Base-by-base conservation (phyloP, 2,113 vertebrate genomes). In the Steatornis caripensis region DNA sequence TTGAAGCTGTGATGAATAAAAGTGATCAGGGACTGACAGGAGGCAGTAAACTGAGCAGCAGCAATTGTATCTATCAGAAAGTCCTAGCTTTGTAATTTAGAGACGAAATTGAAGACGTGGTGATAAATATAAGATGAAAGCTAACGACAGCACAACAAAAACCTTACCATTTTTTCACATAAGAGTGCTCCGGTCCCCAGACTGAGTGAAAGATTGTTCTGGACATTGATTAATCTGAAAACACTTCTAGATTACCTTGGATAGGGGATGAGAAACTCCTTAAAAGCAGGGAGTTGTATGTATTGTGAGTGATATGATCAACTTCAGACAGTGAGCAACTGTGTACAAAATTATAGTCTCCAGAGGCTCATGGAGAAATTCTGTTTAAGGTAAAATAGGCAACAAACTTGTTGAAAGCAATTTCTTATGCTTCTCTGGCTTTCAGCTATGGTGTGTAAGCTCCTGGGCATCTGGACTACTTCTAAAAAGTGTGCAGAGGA, bases 61-160 rank as follows among this genome's bases (percentile, higher is more conserved):
- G 36, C n/a, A 68, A 49, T 84, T 80, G 65, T 91, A 55, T 26
- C 82, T 91, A 89, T 95, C 77, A 87, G 84, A 77, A 83, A 90
- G 54, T 61, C 71, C 79, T 95, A 49, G 54, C 62, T 89, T 89
- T 95, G 57, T 85, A 96, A 93, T 92, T 96, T 95, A 87, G 87
- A 96, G 91, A 80, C 77, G 87, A 90, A 92, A 93, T 69, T 85
- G 93, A 97, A 97, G 81, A 76, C 37, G 13, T 62, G 30, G 61
- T 58, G 85, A 87, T 95, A 97, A 95, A 94, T 94, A 84, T 19
- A 92, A 97, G 93, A 91, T 60, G 84, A 95, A 97, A 95, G 54
- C 79, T 89, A 95, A 78, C 69, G 87, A 64, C 58, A 86, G 51
- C 69, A 58, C 34, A 76, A 78, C 18, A 15, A 90, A 97, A 96